phyloP scores from a whole-genome alignment of 2,797 vertebrate species.

The Xenops minutus region DNA sequence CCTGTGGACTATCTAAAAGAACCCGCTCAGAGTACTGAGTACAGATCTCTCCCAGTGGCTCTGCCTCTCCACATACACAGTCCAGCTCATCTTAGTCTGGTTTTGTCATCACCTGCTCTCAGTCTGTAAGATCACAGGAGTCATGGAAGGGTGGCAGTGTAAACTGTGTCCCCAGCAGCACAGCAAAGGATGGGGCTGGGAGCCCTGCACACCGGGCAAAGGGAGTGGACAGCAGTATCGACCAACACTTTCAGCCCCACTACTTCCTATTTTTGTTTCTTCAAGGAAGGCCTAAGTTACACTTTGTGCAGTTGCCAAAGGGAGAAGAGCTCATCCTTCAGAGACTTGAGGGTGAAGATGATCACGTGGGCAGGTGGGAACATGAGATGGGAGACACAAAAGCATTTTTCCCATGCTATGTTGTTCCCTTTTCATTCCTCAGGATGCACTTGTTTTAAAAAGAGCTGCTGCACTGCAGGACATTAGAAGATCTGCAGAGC shows the following conservation, averaged over 20 bases:
- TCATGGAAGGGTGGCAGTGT: background rate
- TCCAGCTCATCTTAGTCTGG: background rate
- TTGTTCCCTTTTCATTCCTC: background rate
- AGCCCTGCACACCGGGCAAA: background rate
- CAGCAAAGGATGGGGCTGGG: background rate
- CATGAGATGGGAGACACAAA: background rate
- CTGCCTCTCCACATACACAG: background rate
- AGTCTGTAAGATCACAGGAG: background rate
- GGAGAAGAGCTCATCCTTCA: background rate
- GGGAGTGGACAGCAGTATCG: rapidly evolving
- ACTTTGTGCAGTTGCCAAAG: background rate
- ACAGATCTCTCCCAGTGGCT: background rate
- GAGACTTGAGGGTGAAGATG: background rate
- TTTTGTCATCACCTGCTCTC: background rate
- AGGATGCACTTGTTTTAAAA: background rate
- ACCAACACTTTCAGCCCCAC: background rate
- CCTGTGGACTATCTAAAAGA: background rate
- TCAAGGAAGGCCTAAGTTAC: background rate
- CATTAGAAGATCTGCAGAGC: background rate
- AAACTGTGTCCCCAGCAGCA: background rate
- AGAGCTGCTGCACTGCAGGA: background rate
- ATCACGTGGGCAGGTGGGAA: background rate
- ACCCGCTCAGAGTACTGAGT: background rate
- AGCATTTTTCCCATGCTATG: background rate
- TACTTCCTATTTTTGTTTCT: background rate